These are phyloP conservation scores for Lagopus leucura DNA, from an alignment of 2,113 vertebrate species.

Conservation along the genomic window DNA sequence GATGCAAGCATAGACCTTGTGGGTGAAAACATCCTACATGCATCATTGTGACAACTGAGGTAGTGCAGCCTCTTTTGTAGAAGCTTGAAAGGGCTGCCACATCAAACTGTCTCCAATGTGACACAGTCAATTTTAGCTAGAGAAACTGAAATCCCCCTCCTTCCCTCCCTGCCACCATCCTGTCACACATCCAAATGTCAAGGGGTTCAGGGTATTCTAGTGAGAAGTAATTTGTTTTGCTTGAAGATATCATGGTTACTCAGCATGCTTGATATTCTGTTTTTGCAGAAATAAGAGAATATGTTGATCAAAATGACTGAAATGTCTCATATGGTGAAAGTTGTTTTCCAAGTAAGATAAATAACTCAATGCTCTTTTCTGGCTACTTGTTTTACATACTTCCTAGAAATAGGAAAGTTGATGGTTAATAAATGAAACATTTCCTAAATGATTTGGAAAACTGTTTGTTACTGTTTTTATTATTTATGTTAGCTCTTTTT, in stretches of 20 bases:
- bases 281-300: not conserved
- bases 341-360: not conserved
- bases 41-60: rapidly evolving
- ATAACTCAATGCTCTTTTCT: not conserved
- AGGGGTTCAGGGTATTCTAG: not conserved
- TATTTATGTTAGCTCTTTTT: not conserved
- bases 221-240: not conserved
- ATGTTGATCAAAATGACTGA: not conserved
- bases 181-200: not conserved
- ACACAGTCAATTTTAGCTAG: not conserved
- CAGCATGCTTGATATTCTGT: not conserved
- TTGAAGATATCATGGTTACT: not conserved
- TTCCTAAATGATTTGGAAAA: not conserved
- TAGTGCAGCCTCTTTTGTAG: not conserved
- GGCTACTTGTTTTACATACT: not conserved
- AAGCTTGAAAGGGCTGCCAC: not conserved
- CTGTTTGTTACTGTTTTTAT: not conserved
- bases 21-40: not conserved
- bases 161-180: not conserved
- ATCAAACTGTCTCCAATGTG: rapidly evolving
- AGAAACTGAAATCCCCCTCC: not conserved
- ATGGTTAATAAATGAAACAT: not conserved
- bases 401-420: not conserved
- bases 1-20: not conserved
- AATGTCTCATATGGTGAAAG: not conserved